These are phyloP conservation scores for Tinea trinotella DNA, from an alignment of 2,888 invertebrate genomes.

Conservation along the genomic window DNA sequence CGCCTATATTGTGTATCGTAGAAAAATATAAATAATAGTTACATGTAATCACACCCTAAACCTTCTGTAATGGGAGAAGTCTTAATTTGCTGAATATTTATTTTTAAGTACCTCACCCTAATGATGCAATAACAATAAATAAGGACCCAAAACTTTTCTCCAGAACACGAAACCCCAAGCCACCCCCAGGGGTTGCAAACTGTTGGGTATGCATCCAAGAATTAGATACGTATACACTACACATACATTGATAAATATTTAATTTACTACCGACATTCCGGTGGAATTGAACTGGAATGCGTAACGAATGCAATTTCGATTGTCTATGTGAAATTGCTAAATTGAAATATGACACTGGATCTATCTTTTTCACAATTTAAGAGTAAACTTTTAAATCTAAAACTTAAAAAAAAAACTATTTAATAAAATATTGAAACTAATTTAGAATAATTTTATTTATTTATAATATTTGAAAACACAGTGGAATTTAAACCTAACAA, in stretches of 20 bases:
- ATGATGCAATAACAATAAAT: constrained; percentile 73
- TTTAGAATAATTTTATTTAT: no score
- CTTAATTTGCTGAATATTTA: constrained; percentile 64
- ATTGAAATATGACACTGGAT: background rate
- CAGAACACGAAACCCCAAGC: constrained; percentile 20
- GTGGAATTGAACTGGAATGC: constrained; percentile 3
- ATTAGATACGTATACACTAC: constrained; percentile 1
- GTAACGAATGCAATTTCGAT: constrained; percentile 10
- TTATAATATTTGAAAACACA: no score
- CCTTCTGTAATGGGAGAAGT: constrained; percentile 1
- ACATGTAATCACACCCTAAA: background rate
- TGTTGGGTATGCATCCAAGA: constrained; percentile 12
- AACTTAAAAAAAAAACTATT: no score
- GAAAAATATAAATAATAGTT: background rate
- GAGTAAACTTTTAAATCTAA: no score
- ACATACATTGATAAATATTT: constrained; percentile 13
- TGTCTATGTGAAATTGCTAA: constrained; percentile 10
- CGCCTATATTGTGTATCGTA: no score
- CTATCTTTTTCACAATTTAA: constrained; percentile 1
- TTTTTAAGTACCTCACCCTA: constrained; percentile 64
- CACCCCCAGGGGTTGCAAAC: constrained; percentile 10
- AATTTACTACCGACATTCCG: constrained; percentile 10
- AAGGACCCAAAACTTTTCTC: constrained; percentile 70
- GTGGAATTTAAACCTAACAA: no score
- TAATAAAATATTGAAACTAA: no score